A percentile compares a stretch with the other conserved stretches of the same genome.
Conservation (phyloP, 2,113 vertebrate genomes). For the Tychaedon coryphoeus region DNA sequence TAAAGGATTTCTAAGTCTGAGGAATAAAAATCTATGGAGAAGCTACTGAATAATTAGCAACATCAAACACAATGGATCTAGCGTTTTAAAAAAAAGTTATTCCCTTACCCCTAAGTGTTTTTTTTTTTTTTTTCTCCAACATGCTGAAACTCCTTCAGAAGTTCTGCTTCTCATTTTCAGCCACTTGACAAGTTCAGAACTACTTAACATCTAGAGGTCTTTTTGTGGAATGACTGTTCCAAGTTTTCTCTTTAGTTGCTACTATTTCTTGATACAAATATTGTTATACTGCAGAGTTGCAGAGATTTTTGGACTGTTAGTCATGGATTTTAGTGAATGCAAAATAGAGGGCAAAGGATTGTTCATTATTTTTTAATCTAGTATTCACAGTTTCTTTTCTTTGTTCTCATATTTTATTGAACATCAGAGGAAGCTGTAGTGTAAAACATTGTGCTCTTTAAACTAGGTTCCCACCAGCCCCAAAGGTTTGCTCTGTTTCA, state of each 20-base stretch:
- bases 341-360: background rate
- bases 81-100: background rate
- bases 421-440: background rate
- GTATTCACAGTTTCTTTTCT: background rate
- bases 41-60: background rate
- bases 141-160: background rate
- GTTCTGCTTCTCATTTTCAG: background rate
- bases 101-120: background rate
- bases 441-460: background rate
- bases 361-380: background rate
- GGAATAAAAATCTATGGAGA: background rate
- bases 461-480: slow-evolving; percentile 30
- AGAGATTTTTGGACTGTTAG: background rate
- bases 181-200: background rate
- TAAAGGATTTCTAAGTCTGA: background rate
- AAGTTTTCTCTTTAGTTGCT: background rate
- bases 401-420: background rate
- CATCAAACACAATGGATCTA: background rate
- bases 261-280: background rate
- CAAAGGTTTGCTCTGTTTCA: background rate
- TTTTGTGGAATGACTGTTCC: background rate
- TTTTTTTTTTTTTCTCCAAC: background rate
- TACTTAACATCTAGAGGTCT: background rate
- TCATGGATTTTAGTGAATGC: background rate
- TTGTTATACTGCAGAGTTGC: background rate